These are phyloP conservation scores for Tyrannus savana DNA, from an alignment of 2,113 vertebrate genomes.

Conservation along the genomic window DNA sequence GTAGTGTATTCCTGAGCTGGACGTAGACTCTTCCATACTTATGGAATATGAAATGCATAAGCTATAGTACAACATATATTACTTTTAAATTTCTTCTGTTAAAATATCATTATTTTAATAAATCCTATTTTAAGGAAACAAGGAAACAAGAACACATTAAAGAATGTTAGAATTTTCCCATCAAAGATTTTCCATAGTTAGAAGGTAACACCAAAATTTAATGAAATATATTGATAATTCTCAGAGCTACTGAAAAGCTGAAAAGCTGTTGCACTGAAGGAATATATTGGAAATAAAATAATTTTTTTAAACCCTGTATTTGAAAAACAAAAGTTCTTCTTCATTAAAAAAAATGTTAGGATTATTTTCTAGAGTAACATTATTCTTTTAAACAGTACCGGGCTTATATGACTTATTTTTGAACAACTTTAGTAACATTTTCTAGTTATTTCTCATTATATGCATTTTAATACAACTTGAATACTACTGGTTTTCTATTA, in stretches of 20 bases:
- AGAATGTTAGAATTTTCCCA: neutral
- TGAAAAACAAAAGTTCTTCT: neutral
- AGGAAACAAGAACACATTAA: neutral
- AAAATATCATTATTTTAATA: neutral
- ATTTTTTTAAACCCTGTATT: neutral
- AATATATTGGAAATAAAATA: neutral
- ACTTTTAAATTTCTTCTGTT: neutral
- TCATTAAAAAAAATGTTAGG: accelerated
- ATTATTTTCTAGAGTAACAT: neutral
- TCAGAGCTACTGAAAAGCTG: neutral
- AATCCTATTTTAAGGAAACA: neutral
- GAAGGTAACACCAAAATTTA: neutral
- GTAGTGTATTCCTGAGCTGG: neutral
- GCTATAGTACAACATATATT: neutral
- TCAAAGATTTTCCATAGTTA: neutral
- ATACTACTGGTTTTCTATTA: neutral
- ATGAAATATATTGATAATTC: neutral
- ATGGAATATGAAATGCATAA: neutral
- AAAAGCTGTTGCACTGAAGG: neutral
- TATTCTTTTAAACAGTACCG: neutral
- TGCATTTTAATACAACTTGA: neutral
- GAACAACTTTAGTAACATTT: neutral
- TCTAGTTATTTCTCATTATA: neutral
- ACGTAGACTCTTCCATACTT: neutral
- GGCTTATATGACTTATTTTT: neutral